Evolutionary conservation across 2,113 vertebrate species (phyloP), one percentile per base, ranked within the genome.

Genomic region (Cyphomyrus discorhynchus): DNA sequence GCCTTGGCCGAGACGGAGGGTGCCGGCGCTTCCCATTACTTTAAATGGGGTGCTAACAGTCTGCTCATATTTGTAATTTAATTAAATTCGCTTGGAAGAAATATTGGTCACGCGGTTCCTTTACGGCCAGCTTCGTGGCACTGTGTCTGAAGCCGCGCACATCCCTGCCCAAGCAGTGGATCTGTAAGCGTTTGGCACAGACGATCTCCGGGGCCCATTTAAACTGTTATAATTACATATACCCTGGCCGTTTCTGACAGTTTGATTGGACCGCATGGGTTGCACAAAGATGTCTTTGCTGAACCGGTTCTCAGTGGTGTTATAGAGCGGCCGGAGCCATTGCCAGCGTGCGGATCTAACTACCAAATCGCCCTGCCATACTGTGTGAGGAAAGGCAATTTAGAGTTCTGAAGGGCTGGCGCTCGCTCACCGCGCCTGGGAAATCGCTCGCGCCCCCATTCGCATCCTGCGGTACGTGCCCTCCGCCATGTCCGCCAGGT

Each of bases 21-120:
- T 17, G 95, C 95, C 95, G 95, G 95, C 93, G 95, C 94, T 94
- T 95, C 95, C 95, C 95, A 96, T 96, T 96, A 96, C 94, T 94
- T 96, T 96, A 96, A 96, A 96, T 95, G 95, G 96, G 96, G 96
- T 95, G 95, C 95, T 94, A 95, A 95, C 96, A 39, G 95, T 95
- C 94, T 95, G 95, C 94, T 96, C 96, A 95, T 96, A 95, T 96
- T 96, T 95, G 95, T 96, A 95, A 96, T 96, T 96, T 96, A 96
- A 96, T 96, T 96, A 96, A 96, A 96, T 96, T 95, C 94, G 94
- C 96, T 96, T 94, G 95, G 89, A 94, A 95, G 94, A 95, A 94
- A 94, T 95, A 95, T 95, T 95, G 93, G 95, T 92, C 95, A 94
- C 93, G 93, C 87, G 93, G 94, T 89, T 94, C 94, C 93, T 89